A percentile compares a stretch with the other conserved stretches of the same genome.
Conservation (phyloP, 2,888 invertebrate genomes). For the Spodoptera picta region DNA sequence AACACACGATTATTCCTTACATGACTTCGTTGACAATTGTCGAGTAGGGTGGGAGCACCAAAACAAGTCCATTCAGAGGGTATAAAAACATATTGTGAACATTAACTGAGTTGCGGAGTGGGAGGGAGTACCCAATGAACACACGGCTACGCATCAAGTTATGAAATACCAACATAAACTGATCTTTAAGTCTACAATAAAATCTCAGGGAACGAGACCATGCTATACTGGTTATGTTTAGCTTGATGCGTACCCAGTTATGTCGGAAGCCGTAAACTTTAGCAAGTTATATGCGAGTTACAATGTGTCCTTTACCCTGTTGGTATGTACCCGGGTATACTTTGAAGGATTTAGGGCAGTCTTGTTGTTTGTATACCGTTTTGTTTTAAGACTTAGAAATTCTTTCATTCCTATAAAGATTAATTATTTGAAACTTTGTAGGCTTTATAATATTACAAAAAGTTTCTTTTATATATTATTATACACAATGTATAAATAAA, state of each 20-base stretch:
- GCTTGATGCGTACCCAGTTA: conserved; percentile 17
- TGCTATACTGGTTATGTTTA: too few relatives aligned
- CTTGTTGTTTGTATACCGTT: conserved; percentile 3
- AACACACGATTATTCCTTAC: conserved; percentile 29
- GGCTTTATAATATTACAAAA: too few relatives aligned
- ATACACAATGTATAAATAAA: too few relatives aligned
- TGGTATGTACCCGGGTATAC: conserved; percentile 3
- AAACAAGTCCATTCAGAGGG: conserved; percentile 53
- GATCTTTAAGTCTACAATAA: too few relatives aligned
- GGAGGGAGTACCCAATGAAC: conserved; percentile 18
- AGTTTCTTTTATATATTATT: too few relatives aligned
- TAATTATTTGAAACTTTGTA: not conserved
- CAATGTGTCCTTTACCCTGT: conserved; percentile 18
- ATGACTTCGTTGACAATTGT: conserved; percentile 44
- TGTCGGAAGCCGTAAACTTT: conserved; percentile 43
- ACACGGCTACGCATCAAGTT: too few relatives aligned
- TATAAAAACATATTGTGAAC: conserved; percentile 59
- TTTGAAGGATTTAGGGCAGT: conserved; percentile 8
- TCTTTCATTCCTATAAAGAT: not conserved
- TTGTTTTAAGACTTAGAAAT: not conserved
- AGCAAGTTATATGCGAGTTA: conserved; percentile 45
- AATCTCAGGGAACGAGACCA: too few relatives aligned
- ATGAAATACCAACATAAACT: too few relatives aligned
- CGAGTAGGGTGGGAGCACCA: conserved; percentile 38
- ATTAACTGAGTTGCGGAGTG: conserved; percentile 48